A percentile compares a stretch with the other conserved stretches of the same genome.
These are phyloP conservation scores for Acanthosoma haemorrhoidale DNA, from an alignment of 2,888 invertebrate species.

Conservation along the genomic window DNA sequence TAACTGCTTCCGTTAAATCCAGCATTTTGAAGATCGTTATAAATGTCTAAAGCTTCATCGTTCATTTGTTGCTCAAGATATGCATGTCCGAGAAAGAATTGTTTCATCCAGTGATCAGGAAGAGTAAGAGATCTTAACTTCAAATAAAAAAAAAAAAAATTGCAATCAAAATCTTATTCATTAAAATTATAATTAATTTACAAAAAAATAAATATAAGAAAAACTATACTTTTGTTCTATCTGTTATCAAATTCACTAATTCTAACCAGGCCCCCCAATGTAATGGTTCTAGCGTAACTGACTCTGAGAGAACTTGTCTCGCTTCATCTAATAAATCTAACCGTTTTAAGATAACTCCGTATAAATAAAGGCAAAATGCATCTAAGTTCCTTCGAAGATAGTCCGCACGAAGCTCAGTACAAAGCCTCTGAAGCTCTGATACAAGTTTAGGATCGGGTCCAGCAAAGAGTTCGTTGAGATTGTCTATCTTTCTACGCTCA, in stretches of 20 bases:
- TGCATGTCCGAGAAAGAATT: conserved; percentile 84
- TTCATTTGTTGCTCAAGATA: conserved; percentile 84
- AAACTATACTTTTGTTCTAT: conserved; percentile 61
- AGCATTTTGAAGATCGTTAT: conserved; percentile 64
- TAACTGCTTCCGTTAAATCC: conserved; percentile 87
- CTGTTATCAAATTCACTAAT: conserved; percentile 75
- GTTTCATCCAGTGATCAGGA: conserved; percentile 90
- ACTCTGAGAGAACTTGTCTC: conserved; percentile 68
- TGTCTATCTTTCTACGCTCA: conserved; percentile 84
- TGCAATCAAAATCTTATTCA: not conserved
- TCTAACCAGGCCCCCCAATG: conserved; percentile 96
- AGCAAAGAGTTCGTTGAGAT: conserved; percentile 61
- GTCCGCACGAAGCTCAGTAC: conserved; percentile 55
- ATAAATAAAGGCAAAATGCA: conserved; percentile 81
- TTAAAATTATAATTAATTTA: not conserved
- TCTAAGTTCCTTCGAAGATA: conserved; percentile 60
- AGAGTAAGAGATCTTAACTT: conserved; percentile 49
- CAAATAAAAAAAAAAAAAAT: conserved; percentile 35
- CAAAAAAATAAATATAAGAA: not conserved
- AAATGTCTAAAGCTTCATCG: conserved; percentile 82
- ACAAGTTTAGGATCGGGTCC: conserved; percentile 56
- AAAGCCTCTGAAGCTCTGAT: conserved; percentile 52
- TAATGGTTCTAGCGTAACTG: conserved; percentile 72
- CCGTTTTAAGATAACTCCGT: conserved; percentile 85
- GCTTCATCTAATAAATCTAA: conserved; percentile 75